phyloP scores from a whole-genome alignment of 2,888 invertebrate genomes.

The Morpho helenor region DNA sequence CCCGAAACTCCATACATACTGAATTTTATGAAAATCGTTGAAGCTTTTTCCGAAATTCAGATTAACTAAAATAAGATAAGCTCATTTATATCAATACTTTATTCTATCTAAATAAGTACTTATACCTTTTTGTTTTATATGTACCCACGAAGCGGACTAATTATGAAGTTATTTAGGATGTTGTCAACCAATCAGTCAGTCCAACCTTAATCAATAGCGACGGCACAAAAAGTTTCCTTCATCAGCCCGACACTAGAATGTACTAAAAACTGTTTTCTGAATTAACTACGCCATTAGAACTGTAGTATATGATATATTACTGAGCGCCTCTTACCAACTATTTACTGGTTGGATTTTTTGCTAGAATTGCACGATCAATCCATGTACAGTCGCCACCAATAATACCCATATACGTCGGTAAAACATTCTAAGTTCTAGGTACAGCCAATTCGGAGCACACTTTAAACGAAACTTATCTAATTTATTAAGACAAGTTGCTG shows the following conservation, averaged over 20 bases:
- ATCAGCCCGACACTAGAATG: conserved; percentile 36
- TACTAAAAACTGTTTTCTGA: conserved; percentile 43
- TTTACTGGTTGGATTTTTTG: conserved; percentile 40
- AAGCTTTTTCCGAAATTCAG: no score
- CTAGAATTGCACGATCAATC: conserved; percentile 47
- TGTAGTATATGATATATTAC: conserved; percentile 55
- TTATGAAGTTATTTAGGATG: conserved; percentile 18
- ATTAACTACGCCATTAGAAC: conserved; percentile 56
- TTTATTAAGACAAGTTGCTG: conserved; percentile 7
- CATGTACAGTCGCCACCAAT: conserved; percentile 10
- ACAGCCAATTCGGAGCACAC: conserved; percentile 5
- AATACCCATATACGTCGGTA: background rate
- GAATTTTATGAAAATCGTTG: no score
- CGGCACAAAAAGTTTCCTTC: conserved; percentile 32
- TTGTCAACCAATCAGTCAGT: conserved; percentile 35
- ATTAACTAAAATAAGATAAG: no score
- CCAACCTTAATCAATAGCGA: conserved; percentile 32
- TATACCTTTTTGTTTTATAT: no score
- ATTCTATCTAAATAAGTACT: no score
- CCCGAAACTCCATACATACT: no score
- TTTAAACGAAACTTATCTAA: conserved; percentile 8
- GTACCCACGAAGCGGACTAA: background rate
- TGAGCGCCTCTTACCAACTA: conserved; percentile 31
- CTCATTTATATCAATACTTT: no score
- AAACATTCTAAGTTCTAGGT: background rate